These are phyloP conservation scores for Macquaria australasica DNA, from an alignment of 2,113 vertebrate species.

Conservation along the genomic window DNA sequence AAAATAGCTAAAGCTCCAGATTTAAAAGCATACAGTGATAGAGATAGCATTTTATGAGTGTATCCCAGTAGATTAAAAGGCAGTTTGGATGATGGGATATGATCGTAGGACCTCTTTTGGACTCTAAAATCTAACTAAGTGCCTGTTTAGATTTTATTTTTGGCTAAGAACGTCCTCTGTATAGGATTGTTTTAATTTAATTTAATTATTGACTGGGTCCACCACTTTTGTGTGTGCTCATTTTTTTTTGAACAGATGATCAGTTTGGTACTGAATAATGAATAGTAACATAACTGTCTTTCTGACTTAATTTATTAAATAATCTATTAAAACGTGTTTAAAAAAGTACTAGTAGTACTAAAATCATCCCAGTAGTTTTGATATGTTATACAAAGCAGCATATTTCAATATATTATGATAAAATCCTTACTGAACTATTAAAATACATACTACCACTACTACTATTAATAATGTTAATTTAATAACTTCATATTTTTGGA, in stretches of 20 bases:
- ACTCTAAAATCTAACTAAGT: background rate
- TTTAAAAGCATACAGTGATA: background rate
- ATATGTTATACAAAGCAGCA: background rate
- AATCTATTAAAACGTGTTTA: background rate
- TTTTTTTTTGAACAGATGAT: background rate
- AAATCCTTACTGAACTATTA: background rate
- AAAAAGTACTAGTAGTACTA: background rate
- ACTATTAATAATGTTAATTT: background rate
- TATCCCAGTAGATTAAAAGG: conserved; percentile 9
- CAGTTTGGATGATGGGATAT: background rate
- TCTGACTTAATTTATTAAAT: background rate
- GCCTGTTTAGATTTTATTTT: conserved; percentile 1
- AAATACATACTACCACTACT: background rate
- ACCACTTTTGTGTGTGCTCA: conserved; percentile 2
- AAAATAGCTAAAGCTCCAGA: background rate
- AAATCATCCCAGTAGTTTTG: background rate
- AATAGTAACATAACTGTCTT: background rate
- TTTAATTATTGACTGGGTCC: background rate
- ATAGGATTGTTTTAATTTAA: background rate
- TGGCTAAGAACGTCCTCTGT: background rate
- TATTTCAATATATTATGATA: background rate
- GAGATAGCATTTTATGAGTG: conserved; percentile 5
- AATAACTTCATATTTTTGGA: background rate
- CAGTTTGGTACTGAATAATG: background rate
- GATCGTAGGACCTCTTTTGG: background rate